Evolutionary conservation across 2,888 invertebrate genomes (phyloP).

Genomic region (Syrphus vitripennis): DNA sequence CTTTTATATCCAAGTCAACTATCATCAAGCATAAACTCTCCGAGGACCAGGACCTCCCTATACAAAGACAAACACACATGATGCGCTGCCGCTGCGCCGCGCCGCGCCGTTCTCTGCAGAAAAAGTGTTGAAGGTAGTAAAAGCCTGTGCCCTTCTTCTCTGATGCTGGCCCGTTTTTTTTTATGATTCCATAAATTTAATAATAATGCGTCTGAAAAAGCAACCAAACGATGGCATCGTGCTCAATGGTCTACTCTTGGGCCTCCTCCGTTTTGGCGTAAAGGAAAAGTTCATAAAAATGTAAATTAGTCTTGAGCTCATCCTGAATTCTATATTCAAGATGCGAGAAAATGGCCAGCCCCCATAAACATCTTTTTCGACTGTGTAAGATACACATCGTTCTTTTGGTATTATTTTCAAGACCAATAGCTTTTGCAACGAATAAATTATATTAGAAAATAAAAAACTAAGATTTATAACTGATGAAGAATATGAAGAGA

Average conservation of each 20-base stretch:
- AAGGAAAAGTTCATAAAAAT: slow-evolving; percentile 60
- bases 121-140: background rate
- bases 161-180: background rate
- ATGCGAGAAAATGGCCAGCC: slow-evolving; percentile 12
- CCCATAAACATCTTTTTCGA: slow-evolving; percentile 11
- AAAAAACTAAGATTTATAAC: slow-evolving; percentile 9
- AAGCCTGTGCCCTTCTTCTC: background rate
- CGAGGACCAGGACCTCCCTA: slow-evolving; percentile 26
- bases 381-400: background rate
- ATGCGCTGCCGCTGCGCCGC: too few species aligned
- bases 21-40: slow-evolving; percentile 3
- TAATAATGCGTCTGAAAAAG: slow-evolving; percentile 36
- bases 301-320: slow-evolving; percentile 39
- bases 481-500: background rate
- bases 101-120: too few species aligned
- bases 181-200: slow-evolving; percentile 44
- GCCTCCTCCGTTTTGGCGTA: slow-evolving; percentile 2
- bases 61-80: background rate
- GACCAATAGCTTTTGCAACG: background rate
- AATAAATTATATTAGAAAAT: slow-evolving; percentile 28
- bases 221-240: background rate
- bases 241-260: background rate
- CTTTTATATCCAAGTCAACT: background rate
- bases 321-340: slow-evolving; percentile 11
- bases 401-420: background rate